Percentiles rank a stretch among this genome's conserved stretches.
phyloP scores from a whole-genome alignment of 2,113 vertebrate genomes.

The Tichodroma muraria region DNA sequence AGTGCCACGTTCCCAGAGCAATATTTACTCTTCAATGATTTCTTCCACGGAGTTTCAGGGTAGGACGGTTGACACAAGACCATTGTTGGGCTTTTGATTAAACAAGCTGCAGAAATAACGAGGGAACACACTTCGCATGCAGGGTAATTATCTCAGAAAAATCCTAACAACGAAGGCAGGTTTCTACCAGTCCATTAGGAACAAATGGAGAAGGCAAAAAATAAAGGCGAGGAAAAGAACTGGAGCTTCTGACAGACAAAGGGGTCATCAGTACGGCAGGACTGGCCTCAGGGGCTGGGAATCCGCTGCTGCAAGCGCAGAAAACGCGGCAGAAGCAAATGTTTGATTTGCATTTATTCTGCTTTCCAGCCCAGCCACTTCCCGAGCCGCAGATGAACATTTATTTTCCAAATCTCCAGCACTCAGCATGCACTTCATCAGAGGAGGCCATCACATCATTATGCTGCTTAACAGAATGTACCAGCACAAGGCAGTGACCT shows the following conservation, averaged over 20 bases:
- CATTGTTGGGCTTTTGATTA: not conserved
- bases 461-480: slow-evolving; percentile 11
- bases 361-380: not conserved
- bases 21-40: not conserved
- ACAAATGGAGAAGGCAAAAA: not conserved
- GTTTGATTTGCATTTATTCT: not conserved
- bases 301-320: not conserved
- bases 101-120: not conserved
- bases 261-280: not conserved
- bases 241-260: not conserved
- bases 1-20: not conserved
- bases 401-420: not conserved
- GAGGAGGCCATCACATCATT: not conserved
- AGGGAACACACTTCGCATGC: fast-evolving
- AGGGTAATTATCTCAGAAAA: not conserved
- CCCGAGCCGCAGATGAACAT: not conserved
- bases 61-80: fast-evolving
- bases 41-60: not conserved
- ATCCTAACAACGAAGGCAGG: not conserved
- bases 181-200: not conserved
- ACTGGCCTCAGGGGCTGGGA: not conserved
- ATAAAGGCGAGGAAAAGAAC: not conserved
- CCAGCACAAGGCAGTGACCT: not conserved
- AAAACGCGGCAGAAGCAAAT: not conserved
- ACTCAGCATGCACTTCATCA: not conserved